Percentiles rank a stretch among this genome's conserved stretches.
Evolutionary conservation across 2,888 invertebrate species (phyloP).

Genomic region (Rhogogaster chlorosoma): DNA sequence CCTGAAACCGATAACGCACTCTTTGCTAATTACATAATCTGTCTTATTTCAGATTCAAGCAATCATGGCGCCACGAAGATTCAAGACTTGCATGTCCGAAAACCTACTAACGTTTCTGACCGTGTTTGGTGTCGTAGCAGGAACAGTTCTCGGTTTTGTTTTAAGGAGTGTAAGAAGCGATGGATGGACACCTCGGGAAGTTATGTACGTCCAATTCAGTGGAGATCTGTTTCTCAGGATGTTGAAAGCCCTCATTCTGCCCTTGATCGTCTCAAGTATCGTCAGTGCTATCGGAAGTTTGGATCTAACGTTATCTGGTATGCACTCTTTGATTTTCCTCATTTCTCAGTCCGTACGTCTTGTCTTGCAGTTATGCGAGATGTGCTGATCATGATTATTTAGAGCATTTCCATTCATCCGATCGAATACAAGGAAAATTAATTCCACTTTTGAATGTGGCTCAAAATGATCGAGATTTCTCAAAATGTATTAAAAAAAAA

Average conservation of each 20-base stretch:
- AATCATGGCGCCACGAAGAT: constrained; percentile 62
- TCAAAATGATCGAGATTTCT: too few species aligned
- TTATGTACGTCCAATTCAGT: constrained; percentile 85
- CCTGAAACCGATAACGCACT: background rate
- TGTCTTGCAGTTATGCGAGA: too few species aligned
- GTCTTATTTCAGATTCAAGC: background rate
- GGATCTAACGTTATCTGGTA: constrained; percentile 84
- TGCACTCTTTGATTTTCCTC: background rate
- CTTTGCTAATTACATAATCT: background rate
- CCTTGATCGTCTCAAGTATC: constrained; percentile 85
- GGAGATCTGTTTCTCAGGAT: constrained; percentile 87
- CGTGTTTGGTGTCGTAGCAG: constrained; percentile 81
- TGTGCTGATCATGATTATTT: too few species aligned
- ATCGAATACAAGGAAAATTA: too few species aligned
- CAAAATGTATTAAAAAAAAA: too few species aligned
- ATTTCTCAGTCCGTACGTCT: background rate
- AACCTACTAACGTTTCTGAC: constrained; percentile 82
- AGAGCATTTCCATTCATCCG: too few species aligned
- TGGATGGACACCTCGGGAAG: constrained; percentile 80
- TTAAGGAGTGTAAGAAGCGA: constrained; percentile 74
- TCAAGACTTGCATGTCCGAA: constrained; percentile 68
- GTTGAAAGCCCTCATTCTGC: constrained; percentile 87
- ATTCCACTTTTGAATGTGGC: too few species aligned
- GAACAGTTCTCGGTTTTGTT: constrained; percentile 79
- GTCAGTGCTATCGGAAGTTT: constrained; percentile 86